These are phyloP conservation scores for Idaea straminata DNA, from an alignment of 2,888 invertebrate species.

Conservation along the genomic window DNA sequence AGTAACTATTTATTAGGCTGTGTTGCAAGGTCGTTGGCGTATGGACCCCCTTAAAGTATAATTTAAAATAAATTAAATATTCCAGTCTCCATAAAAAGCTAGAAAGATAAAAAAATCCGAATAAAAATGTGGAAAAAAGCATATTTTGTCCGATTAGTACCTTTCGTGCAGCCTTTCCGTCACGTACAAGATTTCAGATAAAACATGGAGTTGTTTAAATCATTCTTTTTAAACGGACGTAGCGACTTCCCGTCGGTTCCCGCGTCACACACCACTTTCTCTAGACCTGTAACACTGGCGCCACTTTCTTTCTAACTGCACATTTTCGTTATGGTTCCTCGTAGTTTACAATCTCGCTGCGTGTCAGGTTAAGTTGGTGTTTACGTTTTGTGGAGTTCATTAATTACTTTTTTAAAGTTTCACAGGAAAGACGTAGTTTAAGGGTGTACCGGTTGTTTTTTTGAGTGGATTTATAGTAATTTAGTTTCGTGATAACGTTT, in stretches of 20 bases:
- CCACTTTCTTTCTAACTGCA: conserved; percentile 14
- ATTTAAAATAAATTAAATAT: neutral
- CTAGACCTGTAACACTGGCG: conserved; percentile 17
- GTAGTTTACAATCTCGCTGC: conserved; percentile 13
- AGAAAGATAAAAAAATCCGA: conserved; percentile 1
- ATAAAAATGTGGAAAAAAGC: conserved; percentile 16
- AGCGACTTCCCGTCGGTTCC: conserved; percentile 25
- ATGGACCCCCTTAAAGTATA: too few species aligned
- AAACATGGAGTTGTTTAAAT: conserved; percentile 68
- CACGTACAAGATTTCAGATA: conserved; percentile 71
- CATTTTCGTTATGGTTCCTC: conserved; percentile 6
- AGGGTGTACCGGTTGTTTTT: conserved; percentile 10
- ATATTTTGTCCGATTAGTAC: conserved; percentile 27
- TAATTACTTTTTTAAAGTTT: conserved; percentile 28
- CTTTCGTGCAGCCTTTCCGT: conserved; percentile 52
- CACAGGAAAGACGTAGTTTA: conserved; percentile 21
- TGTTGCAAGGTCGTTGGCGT: too few species aligned
- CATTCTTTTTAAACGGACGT: conserved; percentile 44
- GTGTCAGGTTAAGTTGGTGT: conserved; percentile 45
- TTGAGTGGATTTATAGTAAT: neutral
- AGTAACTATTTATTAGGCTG: too few species aligned
- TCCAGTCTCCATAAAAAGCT: neutral
- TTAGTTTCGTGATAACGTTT: neutral
- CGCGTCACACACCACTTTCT: conserved; percentile 22
- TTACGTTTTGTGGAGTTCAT: conserved; percentile 39